A percentile compares a stretch with the other conserved stretches of the same genome.
These are phyloP conservation scores for Anastatus disparis DNA, from an alignment of 1,140 invertebrate species.

Conservation along the genomic window DNA sequence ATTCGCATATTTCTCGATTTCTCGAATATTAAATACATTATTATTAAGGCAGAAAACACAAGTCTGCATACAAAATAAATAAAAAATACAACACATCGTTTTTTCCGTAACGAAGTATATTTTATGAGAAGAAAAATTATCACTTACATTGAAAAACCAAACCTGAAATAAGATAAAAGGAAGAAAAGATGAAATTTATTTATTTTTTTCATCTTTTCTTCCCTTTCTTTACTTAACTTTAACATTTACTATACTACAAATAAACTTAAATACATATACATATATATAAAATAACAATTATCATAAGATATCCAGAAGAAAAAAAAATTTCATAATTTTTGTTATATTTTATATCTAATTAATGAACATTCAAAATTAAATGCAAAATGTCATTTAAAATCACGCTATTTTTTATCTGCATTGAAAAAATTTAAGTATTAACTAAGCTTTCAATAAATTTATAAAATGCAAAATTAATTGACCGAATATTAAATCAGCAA, in stretches of 20 bases:
- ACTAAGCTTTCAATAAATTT: background rate
- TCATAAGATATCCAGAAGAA: background rate
- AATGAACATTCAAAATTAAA: background rate
- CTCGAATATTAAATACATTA: background rate
- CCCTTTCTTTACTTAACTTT: background rate
- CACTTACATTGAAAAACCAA: background rate
- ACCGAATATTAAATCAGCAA: background rate
- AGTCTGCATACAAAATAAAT: background rate
- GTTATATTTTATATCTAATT: background rate
- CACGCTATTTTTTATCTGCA: background rate
- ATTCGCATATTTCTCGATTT: slow-evolving; percentile 8
- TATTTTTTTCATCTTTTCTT: background rate
- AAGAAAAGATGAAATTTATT: background rate
- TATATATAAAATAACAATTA: background rate
- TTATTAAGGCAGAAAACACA: background rate
- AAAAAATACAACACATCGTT: background rate
- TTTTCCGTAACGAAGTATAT: background rate
- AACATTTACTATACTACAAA: background rate
- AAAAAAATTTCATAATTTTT: background rate
- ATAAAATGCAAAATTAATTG: background rate
- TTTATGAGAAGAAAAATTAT: slow-evolving; percentile 18
- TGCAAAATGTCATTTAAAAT: background rate
- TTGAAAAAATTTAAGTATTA: background rate
- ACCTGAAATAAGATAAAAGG: background rate
- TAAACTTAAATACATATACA: background rate